Evolutionary conservation across 2,888 invertebrate species (phyloP).

Genomic region (Dicyrtomina minuta): DNA sequence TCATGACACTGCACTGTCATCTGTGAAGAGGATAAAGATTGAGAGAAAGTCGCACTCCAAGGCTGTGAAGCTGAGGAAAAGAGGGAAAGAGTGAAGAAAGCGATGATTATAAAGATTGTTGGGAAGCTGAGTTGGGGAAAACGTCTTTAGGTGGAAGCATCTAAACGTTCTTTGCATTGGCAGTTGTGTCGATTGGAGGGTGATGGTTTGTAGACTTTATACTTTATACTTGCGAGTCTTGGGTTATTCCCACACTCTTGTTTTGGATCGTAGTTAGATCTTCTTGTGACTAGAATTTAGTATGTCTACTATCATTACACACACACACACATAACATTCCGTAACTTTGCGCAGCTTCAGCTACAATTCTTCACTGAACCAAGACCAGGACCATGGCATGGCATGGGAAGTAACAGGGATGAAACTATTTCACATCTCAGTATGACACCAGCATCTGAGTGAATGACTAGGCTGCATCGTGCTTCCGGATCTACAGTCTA

Average conservation of each 20-base stretch:
- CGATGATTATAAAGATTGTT: not conserved
- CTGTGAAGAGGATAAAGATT: not conserved
- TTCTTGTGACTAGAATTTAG: too few species aligned
- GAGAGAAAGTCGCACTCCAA: not conserved
- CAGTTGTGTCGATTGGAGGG: too few species aligned
- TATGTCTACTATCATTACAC: too few species aligned
- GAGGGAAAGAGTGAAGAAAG: not conserved
- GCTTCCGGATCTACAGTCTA: not conserved
- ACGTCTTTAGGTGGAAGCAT: conserved; percentile 5
- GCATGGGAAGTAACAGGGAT: not conserved
- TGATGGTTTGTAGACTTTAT: too few species aligned
- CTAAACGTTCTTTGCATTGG: too few species aligned
- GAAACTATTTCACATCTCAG: conserved; percentile 13
- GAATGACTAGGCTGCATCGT: conserved; percentile 4
- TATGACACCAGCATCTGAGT: conserved; percentile 24
- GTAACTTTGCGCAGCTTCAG: not conserved
- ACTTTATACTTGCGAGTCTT: too few species aligned
- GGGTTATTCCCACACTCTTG: too few species aligned
- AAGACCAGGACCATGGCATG: too few species aligned
- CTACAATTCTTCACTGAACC: not conserved
- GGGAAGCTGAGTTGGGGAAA: not conserved
- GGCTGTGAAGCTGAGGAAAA: too few species aligned
- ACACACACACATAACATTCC: not conserved
- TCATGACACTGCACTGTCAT: too few species aligned
- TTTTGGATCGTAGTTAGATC: too few species aligned